phyloP scores from a whole-genome alignment of 1,140 invertebrate species.

The Saxidomus purpurata region DNA sequence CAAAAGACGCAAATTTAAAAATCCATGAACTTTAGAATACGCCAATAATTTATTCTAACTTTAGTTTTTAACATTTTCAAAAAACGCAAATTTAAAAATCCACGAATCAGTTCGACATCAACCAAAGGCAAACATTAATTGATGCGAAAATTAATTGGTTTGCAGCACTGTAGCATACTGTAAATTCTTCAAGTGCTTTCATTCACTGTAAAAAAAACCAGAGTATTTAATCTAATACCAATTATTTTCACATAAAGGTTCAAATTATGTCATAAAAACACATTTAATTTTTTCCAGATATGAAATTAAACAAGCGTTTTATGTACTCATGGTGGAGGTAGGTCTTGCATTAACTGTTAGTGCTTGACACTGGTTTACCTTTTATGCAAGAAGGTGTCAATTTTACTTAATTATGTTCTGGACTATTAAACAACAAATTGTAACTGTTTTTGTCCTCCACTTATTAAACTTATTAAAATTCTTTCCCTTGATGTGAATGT shows the following conservation, averaged over 20 bases:
- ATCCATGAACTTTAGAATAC: too few species aligned
- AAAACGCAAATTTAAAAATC: too few species aligned
- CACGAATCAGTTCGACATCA: too few species aligned
- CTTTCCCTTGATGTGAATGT: not conserved
- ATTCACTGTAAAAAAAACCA: not conserved
- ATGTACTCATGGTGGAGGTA: not conserved
- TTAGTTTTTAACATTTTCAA: too few species aligned
- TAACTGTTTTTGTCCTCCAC: too few species aligned
- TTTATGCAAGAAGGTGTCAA: not conserved
- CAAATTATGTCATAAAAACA: not conserved
- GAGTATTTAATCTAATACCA: not conserved
- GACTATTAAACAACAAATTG: not conserved
- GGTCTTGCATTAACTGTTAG: not conserved
- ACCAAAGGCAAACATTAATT: too few species aligned
- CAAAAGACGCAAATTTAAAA: too few species aligned
- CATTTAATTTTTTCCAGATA: conserved; percentile 22
- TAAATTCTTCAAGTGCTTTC: too few species aligned
- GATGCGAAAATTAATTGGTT: too few species aligned
- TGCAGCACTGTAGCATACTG: too few species aligned
- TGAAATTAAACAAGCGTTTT: conserved; percentile 1
- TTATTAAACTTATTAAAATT: not conserved
- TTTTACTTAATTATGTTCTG: not conserved
- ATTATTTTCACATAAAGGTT: conserved; percentile 1
- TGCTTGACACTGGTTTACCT: not conserved
- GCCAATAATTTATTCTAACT: too few species aligned